Evolutionary conservation across 2,888 invertebrate species (phyloP).

Genomic region (Branchellion lobata): DNA sequence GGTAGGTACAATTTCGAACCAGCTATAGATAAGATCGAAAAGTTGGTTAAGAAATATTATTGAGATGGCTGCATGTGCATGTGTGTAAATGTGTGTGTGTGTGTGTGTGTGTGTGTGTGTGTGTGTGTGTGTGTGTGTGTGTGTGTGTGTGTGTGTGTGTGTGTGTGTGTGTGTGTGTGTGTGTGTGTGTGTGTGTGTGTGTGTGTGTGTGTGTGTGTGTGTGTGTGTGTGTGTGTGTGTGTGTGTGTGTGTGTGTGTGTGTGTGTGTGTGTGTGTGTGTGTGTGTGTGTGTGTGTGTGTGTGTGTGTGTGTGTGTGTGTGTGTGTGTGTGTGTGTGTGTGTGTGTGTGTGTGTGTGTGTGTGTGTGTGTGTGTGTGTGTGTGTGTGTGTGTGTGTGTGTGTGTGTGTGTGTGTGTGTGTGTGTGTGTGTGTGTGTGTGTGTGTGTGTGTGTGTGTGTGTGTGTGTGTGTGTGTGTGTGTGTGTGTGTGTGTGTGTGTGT

Average conservation of each 20-base stretch:
- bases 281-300: conserved; percentile 30
- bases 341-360: conserved; percentile 38
- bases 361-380: conserved; percentile 14
- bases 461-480: conserved; percentile 23
- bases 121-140: not conserved
- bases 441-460: conserved; percentile 23
- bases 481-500: conserved; percentile 29
- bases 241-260: conserved; percentile 25
- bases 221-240: conserved; percentile 18
- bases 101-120: not conserved
- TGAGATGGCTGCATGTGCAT: not conserved
- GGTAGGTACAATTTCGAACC: no score
- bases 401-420: conserved; percentile 23
- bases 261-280: conserved; percentile 30
- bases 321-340: conserved; percentile 38
- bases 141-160: no score
- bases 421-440: conserved; percentile 23
- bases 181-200: no score
- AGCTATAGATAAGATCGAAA: no score
- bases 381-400: conserved; percentile 2
- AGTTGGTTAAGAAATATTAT: not conserved
- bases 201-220: not conserved
- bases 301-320: conserved; percentile 37
- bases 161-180: no score
- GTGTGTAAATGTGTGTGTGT: not conserved